phyloP scores from a whole-genome alignment of 2,113 vertebrate genomes.

The Candoia aspera region DNA sequence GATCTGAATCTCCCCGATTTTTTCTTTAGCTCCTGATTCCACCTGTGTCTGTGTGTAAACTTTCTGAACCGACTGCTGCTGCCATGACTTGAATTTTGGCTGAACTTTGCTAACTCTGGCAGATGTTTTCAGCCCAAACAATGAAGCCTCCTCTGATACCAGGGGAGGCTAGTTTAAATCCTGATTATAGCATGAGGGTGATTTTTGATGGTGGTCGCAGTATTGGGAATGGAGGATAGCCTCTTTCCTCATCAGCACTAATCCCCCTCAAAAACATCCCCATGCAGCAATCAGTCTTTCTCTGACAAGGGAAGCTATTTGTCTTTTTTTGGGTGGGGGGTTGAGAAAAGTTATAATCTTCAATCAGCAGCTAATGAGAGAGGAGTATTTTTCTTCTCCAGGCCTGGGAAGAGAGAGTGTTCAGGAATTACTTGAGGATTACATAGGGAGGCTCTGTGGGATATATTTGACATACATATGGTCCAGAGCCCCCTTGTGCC shows the following conservation, averaged over 20 bases:
- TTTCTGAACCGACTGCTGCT: not conserved
- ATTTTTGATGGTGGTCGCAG: not conserved
- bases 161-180: not conserved
- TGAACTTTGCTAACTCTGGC: not conserved
- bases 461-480: not conserved
- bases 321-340: not conserved
- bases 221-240: not conserved
- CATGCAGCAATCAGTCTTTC: not conserved
- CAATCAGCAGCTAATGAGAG: not conserved
- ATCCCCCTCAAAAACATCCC: not conserved
- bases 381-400: not conserved
- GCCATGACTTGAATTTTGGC: not conserved
- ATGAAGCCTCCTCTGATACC: not conserved
- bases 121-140: not conserved
- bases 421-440: not conserved
- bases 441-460: not conserved
- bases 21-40: not conserved
- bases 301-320: not conserved
- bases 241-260: not conserved
- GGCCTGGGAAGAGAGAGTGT: not conserved
- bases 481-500: not conserved
- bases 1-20: not conserved
- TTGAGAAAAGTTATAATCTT: not conserved
- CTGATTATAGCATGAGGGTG: not conserved
- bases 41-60: not conserved